Conservation (phyloP, 2,113 vertebrate genomes). For the Neolamprologus fasciatus region DNA sequence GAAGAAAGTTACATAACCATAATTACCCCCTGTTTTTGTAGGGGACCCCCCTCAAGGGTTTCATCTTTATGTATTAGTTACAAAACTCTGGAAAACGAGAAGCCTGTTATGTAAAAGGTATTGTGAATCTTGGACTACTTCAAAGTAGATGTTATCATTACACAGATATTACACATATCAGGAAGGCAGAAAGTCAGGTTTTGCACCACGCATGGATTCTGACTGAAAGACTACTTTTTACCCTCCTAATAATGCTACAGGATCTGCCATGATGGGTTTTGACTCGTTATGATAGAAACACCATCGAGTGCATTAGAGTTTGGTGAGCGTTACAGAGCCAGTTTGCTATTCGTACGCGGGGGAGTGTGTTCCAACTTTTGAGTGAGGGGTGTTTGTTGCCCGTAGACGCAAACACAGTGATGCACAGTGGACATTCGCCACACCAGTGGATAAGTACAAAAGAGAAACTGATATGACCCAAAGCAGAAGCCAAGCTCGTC, state of each 20-base stretch:
- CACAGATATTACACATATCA: background rate
- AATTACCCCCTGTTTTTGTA: background rate
- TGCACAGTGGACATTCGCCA: background rate
- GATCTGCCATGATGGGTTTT: background rate
- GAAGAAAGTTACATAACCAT: background rate
- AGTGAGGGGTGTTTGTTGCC: background rate
- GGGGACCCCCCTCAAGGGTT: background rate
- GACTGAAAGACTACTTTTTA: background rate
- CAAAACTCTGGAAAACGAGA: background rate
- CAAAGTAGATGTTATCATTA: background rate
- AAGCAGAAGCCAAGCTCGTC: slow-evolving; percentile 22
- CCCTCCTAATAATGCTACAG: background rate
- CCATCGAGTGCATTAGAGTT: background rate
- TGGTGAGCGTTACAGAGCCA: background rate
- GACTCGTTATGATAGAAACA: background rate
- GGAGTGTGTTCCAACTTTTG: background rate
- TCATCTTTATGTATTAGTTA: background rate
- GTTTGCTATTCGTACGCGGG: background rate
- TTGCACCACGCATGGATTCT: background rate
- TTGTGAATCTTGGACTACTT: background rate
- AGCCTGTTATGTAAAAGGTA: background rate
- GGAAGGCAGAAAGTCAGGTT: background rate
- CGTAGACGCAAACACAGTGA: background rate
- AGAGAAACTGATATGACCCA: slow-evolving; percentile 7
- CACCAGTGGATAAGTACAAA: background rate